Evolutionary conservation across 2,888 invertebrate species (phyloP), one percentile per base, ranked within the genome.

Genomic region (Tiliacea aurago): DNA sequence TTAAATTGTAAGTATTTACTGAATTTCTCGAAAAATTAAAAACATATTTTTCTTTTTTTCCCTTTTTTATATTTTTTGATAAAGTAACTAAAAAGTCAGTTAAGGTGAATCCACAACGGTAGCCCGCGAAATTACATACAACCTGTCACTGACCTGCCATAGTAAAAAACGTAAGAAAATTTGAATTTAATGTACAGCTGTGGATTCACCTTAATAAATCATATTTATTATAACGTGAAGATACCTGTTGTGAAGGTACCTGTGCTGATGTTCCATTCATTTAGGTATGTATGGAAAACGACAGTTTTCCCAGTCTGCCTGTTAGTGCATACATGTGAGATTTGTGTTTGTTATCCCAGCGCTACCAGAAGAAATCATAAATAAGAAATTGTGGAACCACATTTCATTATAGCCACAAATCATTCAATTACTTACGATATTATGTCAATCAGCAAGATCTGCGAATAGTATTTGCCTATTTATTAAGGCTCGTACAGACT

Each of bases 1-100:
- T 84, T 72, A 70, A 78, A 49, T 84, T 90, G 93, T 94, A 87
- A 92, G 93, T 93, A 87, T 1, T 9, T 18, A 47, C 3, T n/a
- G 20, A 33, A 47, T 47, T 43, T 11, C 4, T 33, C 28, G 33
- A 33, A 47, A n/a, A 49, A 55, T 15, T 23, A 1, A 23, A 47
- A 23, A 3, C 11, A n/a, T n/a, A n/a, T n/a, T n/a, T n/a, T n/a
- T n/a, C n/a, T n/a, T n/a, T n/a, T n/a, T n/a, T n/a, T n/a, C n/a
- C n/a, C n/a, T n/a, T n/a, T n/a, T n/a, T n/a, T n/a, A n/a, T n/a
- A n/a, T 0, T 51, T 51, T 4, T 51, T 23, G n/a, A 0, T 23
- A 51, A 13, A 7, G 6, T 53, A 53, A 2, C 13, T 23, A 15
- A 23, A 53, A 53, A 53, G 1, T 13, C 2, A 53, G n/a, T 53